A percentile compares a stretch with the other conserved stretches of the same genome.
Conservation (phyloP, 2,797 vertebrate species). For the Podarcis lilfordi region DNA sequence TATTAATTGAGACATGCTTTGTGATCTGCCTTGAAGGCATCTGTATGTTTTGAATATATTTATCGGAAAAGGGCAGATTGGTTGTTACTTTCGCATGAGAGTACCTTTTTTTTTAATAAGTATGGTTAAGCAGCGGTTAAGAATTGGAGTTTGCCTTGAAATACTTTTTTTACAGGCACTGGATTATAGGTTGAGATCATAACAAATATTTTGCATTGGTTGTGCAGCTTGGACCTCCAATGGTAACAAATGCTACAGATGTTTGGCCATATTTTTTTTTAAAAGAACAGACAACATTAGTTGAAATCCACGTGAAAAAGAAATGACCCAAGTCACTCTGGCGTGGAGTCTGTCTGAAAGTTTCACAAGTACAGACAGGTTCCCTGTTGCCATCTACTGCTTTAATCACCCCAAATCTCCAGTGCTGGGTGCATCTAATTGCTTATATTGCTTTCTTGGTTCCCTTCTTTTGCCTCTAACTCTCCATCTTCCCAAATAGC, state of each 20-base stretch:
- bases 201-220: neutral
- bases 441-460: neutral
- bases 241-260: conserved; percentile 12
- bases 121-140: conserved; percentile 61
- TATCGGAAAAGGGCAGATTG: conserved; percentile 65
- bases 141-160: conserved; percentile 13
- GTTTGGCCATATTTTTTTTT: neutral
- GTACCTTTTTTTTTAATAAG: conserved; percentile 53
- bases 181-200: neutral
- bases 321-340: conserved; percentile 1
- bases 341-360: neutral
- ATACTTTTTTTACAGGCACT: conserved; percentile 45
- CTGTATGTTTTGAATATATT: conserved; percentile 56
- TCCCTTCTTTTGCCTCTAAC: neutral
- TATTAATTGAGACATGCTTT: conserved; percentile 55
- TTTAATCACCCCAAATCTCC: neutral
- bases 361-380: neutral
- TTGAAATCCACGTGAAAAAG: conserved; percentile 6
- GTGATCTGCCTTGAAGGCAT: conserved; percentile 57
- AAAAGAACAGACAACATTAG: neutral
- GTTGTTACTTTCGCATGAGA: conserved; percentile 64
- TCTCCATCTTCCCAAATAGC: conserved; percentile 10
- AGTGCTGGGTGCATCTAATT: neutral
- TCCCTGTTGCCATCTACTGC: conserved; percentile 28
- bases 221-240: neutral